Base-by-base conservation (phyloP, 2,888 invertebrate species). In the Drosophila aldrichi region DNA sequence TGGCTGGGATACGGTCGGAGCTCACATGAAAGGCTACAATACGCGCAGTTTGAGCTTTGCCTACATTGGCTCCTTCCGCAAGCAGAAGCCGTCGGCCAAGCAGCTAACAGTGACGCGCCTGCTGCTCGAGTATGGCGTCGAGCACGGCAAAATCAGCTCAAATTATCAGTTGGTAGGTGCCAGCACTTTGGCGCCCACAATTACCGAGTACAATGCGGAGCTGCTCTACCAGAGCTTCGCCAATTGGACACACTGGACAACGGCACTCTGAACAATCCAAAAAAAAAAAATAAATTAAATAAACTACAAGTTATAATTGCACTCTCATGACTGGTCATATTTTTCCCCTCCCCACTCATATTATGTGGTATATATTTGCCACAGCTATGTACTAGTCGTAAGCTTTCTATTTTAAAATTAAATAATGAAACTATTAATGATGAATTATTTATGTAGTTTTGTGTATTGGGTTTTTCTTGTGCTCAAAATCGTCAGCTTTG, bases 1-100 rank as follows among this genome's bases (percentile, higher is more conserved):
- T 6, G 96, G 96, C 1, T 97, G 97, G 97, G 94, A 95, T 75
- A 92, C 92, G 67, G 93, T 95, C 48, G 97, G 97, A 0, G 95
- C 96, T 0, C 96, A 97, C 84, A 94, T 96, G 0, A 94, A 94
- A 46, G 91, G 95, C 48, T 96, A 95, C 88, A 96, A 96, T 89
- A 91, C 91, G 16, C 94, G 92, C 57, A 96, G 96, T 84, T 94
- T 96, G 36, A 96, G 95, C 3, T 95, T 97, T 10, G 95, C 95
- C 6, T 96, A 96, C 80, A 95, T 96, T 62, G 96, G 96, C 9
- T 96, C 96, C 0, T 96, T 96, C 77, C 95, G 94, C 51, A 93
- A 89, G 0, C 70, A 92, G 1, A 94, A 95, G 0, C 94, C 95
- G 0, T 87, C 84, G 6, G 90, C 93, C 22, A 93, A 94, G 46